Base-by-base conservation (phyloP, 37 sponge, comb jelly and placozoan species). In the Chondrilla cf. caribensis region DNA sequence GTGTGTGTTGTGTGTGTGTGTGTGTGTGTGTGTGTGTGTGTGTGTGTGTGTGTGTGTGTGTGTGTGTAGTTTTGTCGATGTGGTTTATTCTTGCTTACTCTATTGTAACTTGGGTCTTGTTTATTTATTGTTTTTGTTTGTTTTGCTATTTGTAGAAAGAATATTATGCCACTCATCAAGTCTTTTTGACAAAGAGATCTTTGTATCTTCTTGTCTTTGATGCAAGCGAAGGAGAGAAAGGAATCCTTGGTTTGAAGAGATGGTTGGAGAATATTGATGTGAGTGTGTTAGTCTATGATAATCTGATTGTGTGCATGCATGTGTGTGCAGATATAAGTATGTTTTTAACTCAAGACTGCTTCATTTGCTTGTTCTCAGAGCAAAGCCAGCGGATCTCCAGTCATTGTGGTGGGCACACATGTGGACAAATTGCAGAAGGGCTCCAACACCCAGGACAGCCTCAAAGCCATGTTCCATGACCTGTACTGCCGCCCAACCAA, bases 231-330 rank as follows among this genome's bases (percentile, higher is more conserved):
- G 88, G 91, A n/a, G 86, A 75, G 57, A 38, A n/a, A 44, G 96
- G 96, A 9, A 70, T 95, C 7, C 36, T 31, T 3, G 79, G 68
- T 68, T 68, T 95, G n/a, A 41, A 55, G 42, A 64, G 80, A 29
- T 95, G 96, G 96, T 86, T 95, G 33, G 90, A 87, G 41, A 95
- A 95, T 43, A 95, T 95, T 73, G 94, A 92, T 77, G 93, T 88
- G 44, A 58, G 21, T 17, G 1, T 65, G 81, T 62, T 5, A 31
- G 35, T 9, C n/a, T n/a, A n/a, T n/a, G n/a, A n/a, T n/a, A n/a
- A n/a, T n/a, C n/a, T n/a, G n/a, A n/a, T n/a, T n/a, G n/a, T n/a
- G n/a, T 47, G 51, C 11, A 11, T 47, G 51, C 11, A 11, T 47
- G 51, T 47, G 51, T 47, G 51, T 47, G 51, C 11, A 11, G 6